Evolutionary conservation across 2,888 invertebrate species (phyloP).

Genomic region (Dione vanillae): DNA sequence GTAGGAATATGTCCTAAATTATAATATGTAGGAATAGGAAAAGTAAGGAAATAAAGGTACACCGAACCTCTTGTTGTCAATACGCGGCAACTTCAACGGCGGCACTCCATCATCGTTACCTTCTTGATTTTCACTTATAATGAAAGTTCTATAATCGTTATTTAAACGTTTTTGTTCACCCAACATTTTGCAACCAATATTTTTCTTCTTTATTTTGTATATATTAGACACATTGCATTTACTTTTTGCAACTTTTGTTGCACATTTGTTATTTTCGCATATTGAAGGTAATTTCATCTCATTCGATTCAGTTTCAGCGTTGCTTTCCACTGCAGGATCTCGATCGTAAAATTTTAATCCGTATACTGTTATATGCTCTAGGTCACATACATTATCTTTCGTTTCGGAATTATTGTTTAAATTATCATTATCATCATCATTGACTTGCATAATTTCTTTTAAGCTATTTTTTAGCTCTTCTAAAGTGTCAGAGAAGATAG

Average conservation of each 20-base stretch:
- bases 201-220: conserved; percentile 62
- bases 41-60: conserved; percentile 12
- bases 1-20: conserved; percentile 8
- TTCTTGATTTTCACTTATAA: conserved; percentile 60
- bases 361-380: conserved; percentile 77
- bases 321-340: conserved; percentile 45
- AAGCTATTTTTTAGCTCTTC: conserved; percentile 70
- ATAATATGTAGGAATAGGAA: not conserved
- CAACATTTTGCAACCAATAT: conserved; percentile 56
- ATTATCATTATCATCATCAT: conserved; percentile 52
- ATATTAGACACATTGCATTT: conserved; percentile 63
- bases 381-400: conserved; percentile 62
- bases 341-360: conserved; percentile 64
- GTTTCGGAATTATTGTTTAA: conserved; percentile 46
- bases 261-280: conserved; percentile 63
- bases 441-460: conserved; percentile 62
- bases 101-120: conserved; percentile 74
- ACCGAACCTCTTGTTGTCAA: conserved; percentile 72
- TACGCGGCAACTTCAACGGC: conserved; percentile 76
- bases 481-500: conserved; percentile 66
- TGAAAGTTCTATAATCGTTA: conserved; percentile 69
- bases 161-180: conserved; percentile 62
- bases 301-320: conserved; percentile 27
- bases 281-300: conserved; percentile 71
- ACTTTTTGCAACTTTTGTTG: conserved; percentile 54